Percentiles rank a stretch among this genome's conserved stretches.
Evolutionary conservation across 2,113 vertebrate species (phyloP).

Genomic region (Murina feae): DNA sequence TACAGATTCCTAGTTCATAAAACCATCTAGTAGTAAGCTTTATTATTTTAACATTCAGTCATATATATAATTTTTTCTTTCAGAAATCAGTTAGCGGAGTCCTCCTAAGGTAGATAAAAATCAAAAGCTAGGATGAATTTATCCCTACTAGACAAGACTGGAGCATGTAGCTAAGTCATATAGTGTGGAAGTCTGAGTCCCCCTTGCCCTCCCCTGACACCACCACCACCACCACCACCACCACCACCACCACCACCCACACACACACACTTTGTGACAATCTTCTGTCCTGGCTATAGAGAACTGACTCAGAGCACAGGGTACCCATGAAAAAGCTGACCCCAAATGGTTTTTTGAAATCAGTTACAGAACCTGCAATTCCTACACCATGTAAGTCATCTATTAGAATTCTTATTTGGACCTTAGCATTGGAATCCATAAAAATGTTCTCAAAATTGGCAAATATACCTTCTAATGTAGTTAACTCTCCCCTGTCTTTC

Average conservation of each 20-base stretch:
- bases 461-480: not conserved
- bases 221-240: no score
- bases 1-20: not conserved
- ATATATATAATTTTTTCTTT: not conserved
- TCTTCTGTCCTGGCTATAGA: not conserved
- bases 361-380: not conserved
- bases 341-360: not conserved
- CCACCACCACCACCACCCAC: no score
- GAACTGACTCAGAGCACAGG: not conserved
- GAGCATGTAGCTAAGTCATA: not conserved
- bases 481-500: not conserved
- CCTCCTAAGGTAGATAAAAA: not conserved
- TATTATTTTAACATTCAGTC: not conserved
- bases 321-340: not conserved
- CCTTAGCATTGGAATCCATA: not conserved
- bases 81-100: not conserved
- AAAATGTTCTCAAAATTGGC: not conserved
- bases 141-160: not conserved
- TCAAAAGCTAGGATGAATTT: not conserved
- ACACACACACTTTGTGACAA: not conserved
- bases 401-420: not conserved
- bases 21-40: not conserved
- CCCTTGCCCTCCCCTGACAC: no score
- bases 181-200: not conserved
- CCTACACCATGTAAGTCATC: not conserved